Evolutionary conservation across 2,888 invertebrate species (phyloP), one percentile per base, ranked within the genome.

Genomic region (Ellobium chinense): DNA sequence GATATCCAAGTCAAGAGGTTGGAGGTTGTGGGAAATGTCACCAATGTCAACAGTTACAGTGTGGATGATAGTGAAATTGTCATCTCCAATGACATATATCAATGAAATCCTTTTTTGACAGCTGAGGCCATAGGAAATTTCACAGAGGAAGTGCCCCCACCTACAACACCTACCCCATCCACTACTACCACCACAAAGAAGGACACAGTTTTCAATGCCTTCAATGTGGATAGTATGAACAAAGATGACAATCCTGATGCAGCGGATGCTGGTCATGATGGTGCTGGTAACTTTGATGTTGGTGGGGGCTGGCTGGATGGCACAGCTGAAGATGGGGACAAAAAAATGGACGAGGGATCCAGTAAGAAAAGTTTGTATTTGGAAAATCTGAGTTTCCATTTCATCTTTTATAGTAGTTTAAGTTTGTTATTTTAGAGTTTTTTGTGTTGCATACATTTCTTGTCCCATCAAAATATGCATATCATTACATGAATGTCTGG

Each of bases 91-190:
- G n/a, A n/a, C n/a, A n/a, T n/a, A n/a, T n/a, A n/a, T n/a, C n/a
- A n/a, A n/a, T n/a, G n/a, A 46, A 46, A 4, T 56, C 56, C 2
- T 72, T 12, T 70, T 74, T 75, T 83, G 82, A 21, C 92, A 95
- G 95, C 94, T 87, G 92, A 94, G 24, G 94, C 94, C 29, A 93
- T 93, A 83, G 95, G 95, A 14, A 96, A 96, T 93, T 96, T 96
- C 93, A 95, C 95, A 1, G 94, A 94, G 3, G 96, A 96, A 81
- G 83, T 85, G 9, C 87, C 89, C 7, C 90, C 90, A 18, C 87
- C 88, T 7, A 89, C 88, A 18, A 88, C 87, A 9, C 74, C 81
- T 12, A 75, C 88, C 2, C 82, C 88, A 7, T 82, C 87, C 34
- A 60, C 69, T 18, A 37, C 80, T 56, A 66, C 62, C n/a, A 46